Percentiles rank a stretch among this genome's conserved stretches.
Evolutionary conservation across 2,888 invertebrate species (phyloP).

Genomic region (Cremastobaeus sp.): DNA sequence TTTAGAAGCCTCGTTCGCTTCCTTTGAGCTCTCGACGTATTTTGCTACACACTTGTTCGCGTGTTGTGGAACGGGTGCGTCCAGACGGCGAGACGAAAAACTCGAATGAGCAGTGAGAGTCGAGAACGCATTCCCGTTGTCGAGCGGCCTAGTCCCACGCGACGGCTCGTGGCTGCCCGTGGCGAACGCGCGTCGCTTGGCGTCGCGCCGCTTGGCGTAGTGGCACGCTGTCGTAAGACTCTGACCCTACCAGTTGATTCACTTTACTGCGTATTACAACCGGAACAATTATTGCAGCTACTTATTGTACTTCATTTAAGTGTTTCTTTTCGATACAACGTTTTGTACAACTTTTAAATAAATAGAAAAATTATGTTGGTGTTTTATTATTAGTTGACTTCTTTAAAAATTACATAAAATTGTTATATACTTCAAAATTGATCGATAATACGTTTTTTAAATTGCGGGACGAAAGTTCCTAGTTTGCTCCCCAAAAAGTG

Average conservation of each 20-base stretch:
- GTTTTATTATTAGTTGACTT: no score
- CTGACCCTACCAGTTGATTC: conserved; percentile 34
- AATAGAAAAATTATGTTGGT: no score
- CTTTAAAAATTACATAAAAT: no score
- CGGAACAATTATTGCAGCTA: conserved; percentile 14
- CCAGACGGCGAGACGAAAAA: conserved; percentile 58
- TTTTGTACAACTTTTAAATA: no score
- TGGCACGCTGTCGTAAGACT: conserved; percentile 31
- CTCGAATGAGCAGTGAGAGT: conserved; percentile 43
- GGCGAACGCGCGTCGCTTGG: conserved; percentile 60
- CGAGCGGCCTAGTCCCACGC: conserved; percentile 52
- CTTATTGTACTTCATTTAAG: background rate
- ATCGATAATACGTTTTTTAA: no score
- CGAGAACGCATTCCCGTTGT: conserved; percentile 48
- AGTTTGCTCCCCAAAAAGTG: no score
- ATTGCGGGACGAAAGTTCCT: no score
- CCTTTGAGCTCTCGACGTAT: conserved; percentile 36
- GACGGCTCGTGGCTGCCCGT: conserved; percentile 58
- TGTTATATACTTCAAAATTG: no score
- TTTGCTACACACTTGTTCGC: conserved; percentile 41
- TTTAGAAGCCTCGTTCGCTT: conserved; percentile 32
- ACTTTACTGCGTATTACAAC: conserved; percentile 31
- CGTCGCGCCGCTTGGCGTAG: conserved; percentile 48
- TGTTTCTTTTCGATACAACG: background rate
- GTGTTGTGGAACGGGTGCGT: conserved; percentile 37